Evolutionary conservation across 2,113 vertebrate genomes (phyloP), one percentile per base, ranked within the genome.

Genomic region (Chaetura pelagica): DNA sequence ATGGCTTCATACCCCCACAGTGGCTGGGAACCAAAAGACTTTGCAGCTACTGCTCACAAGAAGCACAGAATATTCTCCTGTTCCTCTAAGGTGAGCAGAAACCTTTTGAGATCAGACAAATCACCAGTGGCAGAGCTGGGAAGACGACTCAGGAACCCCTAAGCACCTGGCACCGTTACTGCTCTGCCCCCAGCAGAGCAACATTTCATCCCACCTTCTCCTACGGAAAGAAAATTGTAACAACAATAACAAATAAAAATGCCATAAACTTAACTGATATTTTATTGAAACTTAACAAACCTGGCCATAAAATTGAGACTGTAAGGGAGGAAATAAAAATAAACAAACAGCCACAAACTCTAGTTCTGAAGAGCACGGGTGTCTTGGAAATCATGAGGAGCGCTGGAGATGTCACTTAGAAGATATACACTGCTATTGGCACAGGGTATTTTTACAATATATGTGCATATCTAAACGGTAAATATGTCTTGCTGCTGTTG

Each of bases 381-480:
- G 90, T 75, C 93, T 93, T n/a, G 20, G 89, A 93, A 96, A 97
- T 94, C 89, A 95, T 15, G 68, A 95, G 79, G 71, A 90, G 69
- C 3, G 5, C 23, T 73, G 85, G 73, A 95, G 35, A 87, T 96
- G 93, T 94, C 94, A 95, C 82, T 96, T 95, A 85, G 67, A 94
- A 95, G 95, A 97, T 61, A 85, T 32, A 95, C 34, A 34, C 82
- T 78, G 93, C 96, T 94, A 84, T 30, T 79, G 97, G 96, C 97
- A 97, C 51, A 32, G 84, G 90, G 76, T 96, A 72, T 88, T 97
- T 93, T 62, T 69, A 92, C 96, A 96, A 96, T 96, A 92, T 89
- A 92, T 94, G 96, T 92, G 96, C 94, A 93, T 86, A 91, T 96
- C 93, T 96, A 81, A 94, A 90, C 1, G 20, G 93, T 87, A 97